Conservation (phyloP, 2,888 invertebrate genomes). For the Selenia dentaria region DNA sequence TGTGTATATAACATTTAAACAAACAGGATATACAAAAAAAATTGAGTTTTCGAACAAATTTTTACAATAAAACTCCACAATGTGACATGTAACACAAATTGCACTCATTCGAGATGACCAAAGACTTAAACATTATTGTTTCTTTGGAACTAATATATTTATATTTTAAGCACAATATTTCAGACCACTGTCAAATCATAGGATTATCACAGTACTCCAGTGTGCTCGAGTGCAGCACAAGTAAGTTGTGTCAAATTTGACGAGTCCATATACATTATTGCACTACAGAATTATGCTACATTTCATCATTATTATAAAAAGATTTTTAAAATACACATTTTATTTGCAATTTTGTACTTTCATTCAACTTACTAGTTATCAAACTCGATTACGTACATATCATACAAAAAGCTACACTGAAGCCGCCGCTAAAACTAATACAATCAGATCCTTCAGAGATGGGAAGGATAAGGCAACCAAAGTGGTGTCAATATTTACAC, state of each 20-base stretch:
- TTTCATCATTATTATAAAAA: conserved; percentile 60
- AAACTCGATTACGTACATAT: conserved; percentile 52
- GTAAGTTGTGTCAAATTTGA: conserved; percentile 39
- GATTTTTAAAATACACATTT: conserved; percentile 34
- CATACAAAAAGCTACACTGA: conserved; percentile 42
- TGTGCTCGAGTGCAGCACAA: conserved; percentile 33
- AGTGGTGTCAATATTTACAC: conserved; percentile 58
- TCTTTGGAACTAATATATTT: conserved; percentile 75
- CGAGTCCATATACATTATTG: conserved; percentile 66
- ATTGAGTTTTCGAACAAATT: conserved; percentile 53
- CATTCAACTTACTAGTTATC: conserved; percentile 56
- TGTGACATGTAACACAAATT: conserved; percentile 50
- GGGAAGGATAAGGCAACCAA: conserved; percentile 66
- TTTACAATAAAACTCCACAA: conserved; percentile 57
- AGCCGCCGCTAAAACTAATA: conserved; percentile 45
- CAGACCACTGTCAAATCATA: conserved; percentile 46
- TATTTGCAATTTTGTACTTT: conserved; percentile 80
- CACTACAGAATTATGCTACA: conserved; percentile 77
- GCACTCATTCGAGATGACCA: conserved; percentile 65
- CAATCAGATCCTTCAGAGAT: conserved; percentile 34
- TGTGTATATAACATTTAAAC: conserved; percentile 50
- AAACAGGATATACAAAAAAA: conserved; percentile 72
- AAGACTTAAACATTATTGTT: conserved; percentile 65
- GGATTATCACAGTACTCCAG: conserved; percentile 55
- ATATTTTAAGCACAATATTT: conserved; percentile 54